Evolutionary conservation across 2,888 invertebrate species (phyloP), one percentile per base, ranked within the genome.

Genomic region (Ligdia adustata): DNA sequence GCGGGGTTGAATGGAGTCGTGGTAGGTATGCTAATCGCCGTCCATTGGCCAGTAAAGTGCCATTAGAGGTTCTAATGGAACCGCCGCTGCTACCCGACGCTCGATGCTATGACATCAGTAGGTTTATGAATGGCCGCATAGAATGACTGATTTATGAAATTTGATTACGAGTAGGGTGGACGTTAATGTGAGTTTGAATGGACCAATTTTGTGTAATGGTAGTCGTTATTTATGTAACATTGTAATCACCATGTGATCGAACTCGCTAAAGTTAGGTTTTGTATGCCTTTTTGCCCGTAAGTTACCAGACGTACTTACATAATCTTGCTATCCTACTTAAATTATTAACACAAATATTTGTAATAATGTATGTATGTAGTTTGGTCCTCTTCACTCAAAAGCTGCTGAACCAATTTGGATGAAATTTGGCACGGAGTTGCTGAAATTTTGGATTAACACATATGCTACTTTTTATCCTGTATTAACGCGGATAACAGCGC

Each of bases 21-120:
- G 78, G 75, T 67, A 79, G 78, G 74, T 67, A 81, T 80, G 78
- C 72, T 79, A 79, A 83, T 82, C 64, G 75, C 52, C 63, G 68
- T 66, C 69, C 67, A 62, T 60, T 66, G 68, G 55, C 70, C 68
- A 65, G 69, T 72, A 63, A 72, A 67, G 59, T 58, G 69, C 64
- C 72, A 71, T 80, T 46, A 6, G 7, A n/a, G 70, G 71, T 64
- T 60, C 72, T 75, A 76, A 79, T 79, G 69, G 70, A 64, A 51
- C 49, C 52, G 48, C 46, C 55, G 51, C 46, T 51, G 43, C 41
- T 13, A 45, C 54, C 43, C 53, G 52, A 45, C 33, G 58, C 61
- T 69, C 63, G 60, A 61, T 64, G 64, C 46, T 43, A 35, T 66
- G 64, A 64, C 63, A 57, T 66, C 55, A 65, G 40, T 31, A 47